phyloP scores from a whole-genome alignment of 1,140 invertebrate genomes.

The Diuraphis noxia region DNA sequence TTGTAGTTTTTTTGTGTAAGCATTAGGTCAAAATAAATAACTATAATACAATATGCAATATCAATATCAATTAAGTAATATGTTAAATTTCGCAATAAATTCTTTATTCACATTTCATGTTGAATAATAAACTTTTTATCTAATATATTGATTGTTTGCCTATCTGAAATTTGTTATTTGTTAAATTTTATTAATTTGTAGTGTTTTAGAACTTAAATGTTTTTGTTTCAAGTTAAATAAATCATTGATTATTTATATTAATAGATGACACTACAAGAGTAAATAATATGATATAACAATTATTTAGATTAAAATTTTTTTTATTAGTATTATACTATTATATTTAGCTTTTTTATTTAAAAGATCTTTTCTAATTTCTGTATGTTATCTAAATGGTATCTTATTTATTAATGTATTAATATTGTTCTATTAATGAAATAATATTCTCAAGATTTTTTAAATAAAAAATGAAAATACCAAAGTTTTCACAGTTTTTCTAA shows the following conservation, averaged over 20 bases:
- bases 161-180: neutral
- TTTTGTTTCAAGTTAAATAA: neutral
- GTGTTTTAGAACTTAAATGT: no score
- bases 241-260: neutral
- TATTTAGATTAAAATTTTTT: neutral
- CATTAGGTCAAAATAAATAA: conserved; percentile 10
- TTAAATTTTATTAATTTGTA: neutral
- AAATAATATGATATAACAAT: neutral
- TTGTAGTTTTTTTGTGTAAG: neutral
- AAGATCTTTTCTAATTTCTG: no score
- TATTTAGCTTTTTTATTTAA: no score
- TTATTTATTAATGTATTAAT: no score
- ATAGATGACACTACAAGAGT: neutral
- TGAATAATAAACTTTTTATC: neutral
- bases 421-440: neutral
- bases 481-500: no score
- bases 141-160: neutral
- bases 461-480: no score
- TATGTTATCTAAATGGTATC: no score
- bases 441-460: neutral
- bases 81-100: neutral
- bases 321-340: no score
- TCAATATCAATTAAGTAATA: neutral
- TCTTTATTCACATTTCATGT: neutral
- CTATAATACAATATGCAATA: conserved; percentile 1